Evolutionary conservation across 2,113 vertebrate genomes (phyloP), one percentile per base, ranked within the genome.

Genomic region (Antechinus stuartii): DNA sequence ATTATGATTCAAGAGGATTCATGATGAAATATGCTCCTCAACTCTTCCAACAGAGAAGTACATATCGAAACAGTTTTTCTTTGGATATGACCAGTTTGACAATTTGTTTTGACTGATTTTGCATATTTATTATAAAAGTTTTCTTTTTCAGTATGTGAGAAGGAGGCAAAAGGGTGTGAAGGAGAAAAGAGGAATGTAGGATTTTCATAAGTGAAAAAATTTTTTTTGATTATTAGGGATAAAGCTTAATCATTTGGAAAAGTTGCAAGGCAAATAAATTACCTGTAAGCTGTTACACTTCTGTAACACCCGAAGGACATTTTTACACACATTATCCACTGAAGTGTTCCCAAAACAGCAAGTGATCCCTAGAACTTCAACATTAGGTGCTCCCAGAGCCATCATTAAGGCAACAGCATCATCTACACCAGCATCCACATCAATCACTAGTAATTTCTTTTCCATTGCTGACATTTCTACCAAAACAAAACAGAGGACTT

Each of bases 401-500:
- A 97, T 94, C 98, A 98, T 98, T 22, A 98, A 26, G 1, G 97
- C 97, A 26, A 96, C 95, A 61, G 96, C 98, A 93, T 97, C 96
- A 90, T 93, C 97, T 14, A 93, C 94, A 2, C 97, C 97, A 91
- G 92, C 91, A 50, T 95, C 91, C 54, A 84, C 84, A 96, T 96
- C 92, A 49, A 91, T 2, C 24, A 95, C 49, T 19, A 89, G 92
- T 90, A 98, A 90, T 54, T 97, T 96, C 96, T 97, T 96, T 84
- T n/a, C 68, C 0, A 5, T 92, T 25, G 90, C 53, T 89, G 6
- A 94, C 93, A 92, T 22, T 90, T 30, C 96, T 95, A 22, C 49
- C 54, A 89, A 94, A 94, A 16, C 55, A 30, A 35, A 76, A 19
- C 16, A 35, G 57, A 76, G 35, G 35, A 14, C 16, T 19, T n/a